A percentile compares a stretch with the other conserved stretches of the same genome.
These are phyloP conservation scores for Apotomis turbidana DNA, from an alignment of 2,888 invertebrate species.

Conservation along the genomic window DNA sequence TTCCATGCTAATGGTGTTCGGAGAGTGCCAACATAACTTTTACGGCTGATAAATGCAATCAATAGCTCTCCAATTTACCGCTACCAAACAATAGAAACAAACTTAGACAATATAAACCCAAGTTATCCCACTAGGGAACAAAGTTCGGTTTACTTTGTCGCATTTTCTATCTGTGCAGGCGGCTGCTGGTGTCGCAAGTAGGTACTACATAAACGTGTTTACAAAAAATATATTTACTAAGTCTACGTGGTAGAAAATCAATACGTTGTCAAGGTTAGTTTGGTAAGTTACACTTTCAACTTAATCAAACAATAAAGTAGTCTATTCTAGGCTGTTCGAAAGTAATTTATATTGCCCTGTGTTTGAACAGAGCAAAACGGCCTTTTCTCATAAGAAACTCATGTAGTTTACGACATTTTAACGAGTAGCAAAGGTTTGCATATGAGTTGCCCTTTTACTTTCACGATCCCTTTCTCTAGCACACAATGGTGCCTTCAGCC, in stretches of 20 bases:
- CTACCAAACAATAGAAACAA: constrained; percentile 16
- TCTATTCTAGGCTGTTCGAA: not conserved
- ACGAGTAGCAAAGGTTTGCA: not conserved
- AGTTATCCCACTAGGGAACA: constrained; percentile 1
- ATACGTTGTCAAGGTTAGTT: constrained; percentile 1
- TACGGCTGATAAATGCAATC: constrained; percentile 22
- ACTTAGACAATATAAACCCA: not conserved
- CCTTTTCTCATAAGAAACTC: not conserved
- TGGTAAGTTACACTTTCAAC: not conserved
- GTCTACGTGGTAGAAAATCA: constrained; percentile 12
- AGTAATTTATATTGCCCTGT: not conserved
- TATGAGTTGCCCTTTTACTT: constrained; percentile 26
- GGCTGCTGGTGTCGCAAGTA: not conserved
- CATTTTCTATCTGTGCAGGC: not conserved
- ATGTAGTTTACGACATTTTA: not conserved
- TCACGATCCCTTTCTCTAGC: constrained; percentile 21
- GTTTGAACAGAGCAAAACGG: not conserved
- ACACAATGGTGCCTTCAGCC: constrained; percentile 8
- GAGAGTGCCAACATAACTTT: constrained; percentile 25
- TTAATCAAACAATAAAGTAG: not conserved
- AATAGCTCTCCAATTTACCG: constrained; percentile 12
- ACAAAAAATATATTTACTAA: constrained; percentile 3
- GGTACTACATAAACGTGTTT: not conserved
- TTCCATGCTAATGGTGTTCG: constrained; percentile 19
- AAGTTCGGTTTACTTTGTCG: not conserved